phyloP scores from a whole-genome alignment of 2,888 invertebrate genomes.

The Nasonovia ribisnigri region DNA sequence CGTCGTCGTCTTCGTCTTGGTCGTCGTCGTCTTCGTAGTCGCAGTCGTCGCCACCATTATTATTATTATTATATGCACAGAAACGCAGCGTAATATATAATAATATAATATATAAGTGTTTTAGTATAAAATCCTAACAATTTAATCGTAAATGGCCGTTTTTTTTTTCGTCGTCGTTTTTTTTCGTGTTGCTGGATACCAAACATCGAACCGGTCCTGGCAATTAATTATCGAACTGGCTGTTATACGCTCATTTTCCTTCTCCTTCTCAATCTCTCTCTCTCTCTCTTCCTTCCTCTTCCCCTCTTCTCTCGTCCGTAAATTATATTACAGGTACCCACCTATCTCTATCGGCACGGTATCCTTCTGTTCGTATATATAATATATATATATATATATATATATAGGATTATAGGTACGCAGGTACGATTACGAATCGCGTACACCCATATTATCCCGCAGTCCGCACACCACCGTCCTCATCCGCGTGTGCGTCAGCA shows the following conservation, averaged over 20 bases:
- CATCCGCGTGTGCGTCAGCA: neutral
- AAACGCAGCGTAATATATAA: neutral
- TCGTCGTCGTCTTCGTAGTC: neutral
- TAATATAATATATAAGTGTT: conserved; percentile 29
- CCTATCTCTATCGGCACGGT: neutral
- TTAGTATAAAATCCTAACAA: conserved; percentile 56
- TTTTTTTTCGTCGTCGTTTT: neutral
- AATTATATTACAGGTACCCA: neutral
- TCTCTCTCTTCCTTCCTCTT: neutral
- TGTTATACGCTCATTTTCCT: conserved; percentile 34
- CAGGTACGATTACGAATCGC: conserved; percentile 14
- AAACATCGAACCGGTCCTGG: conserved; percentile 54
- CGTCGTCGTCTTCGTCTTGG: neutral
- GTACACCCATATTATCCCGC: neutral
- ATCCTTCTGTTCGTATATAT: neutral
- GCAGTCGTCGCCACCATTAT: neutral
- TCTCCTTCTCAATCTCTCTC: conserved; percentile 18
- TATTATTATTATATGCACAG: neutral
- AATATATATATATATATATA: neutral
- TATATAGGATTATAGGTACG: too few species aligned
- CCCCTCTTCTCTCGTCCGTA: neutral
- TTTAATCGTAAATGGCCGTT: conserved; percentile 61
- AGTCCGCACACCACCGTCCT: neutral
- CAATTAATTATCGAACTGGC: conserved; percentile 60
- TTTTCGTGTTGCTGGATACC: neutral